Percentiles rank a stretch among this genome's conserved stretches.
These are phyloP conservation scores for Tetragnatha montana DNA, from an alignment of 2,888 invertebrate genomes.

Conservation along the genomic window DNA sequence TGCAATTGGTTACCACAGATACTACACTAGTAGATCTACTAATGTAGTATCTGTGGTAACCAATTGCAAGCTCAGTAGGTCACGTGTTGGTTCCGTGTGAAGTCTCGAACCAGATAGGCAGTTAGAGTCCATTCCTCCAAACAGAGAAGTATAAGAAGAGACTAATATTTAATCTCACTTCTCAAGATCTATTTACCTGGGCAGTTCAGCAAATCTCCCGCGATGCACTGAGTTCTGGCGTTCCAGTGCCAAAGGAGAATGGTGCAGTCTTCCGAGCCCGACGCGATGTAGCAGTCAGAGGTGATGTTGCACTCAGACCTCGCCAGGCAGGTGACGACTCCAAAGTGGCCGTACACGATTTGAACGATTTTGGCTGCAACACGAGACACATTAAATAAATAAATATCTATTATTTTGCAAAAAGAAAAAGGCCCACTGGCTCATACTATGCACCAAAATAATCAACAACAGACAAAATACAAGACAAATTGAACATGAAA, in stretches of 20 bases:
- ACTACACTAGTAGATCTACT: no score
- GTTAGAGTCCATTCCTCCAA: no score
- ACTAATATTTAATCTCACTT: no score
- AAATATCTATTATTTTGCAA: not conserved
- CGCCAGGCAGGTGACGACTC: constrained; percentile 97
- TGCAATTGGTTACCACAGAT: no score
- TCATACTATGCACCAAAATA: not conserved
- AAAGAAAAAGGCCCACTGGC: not conserved
- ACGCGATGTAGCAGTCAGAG: constrained; percentile 99
- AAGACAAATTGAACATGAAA: no score
- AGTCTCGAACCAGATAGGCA: no score
- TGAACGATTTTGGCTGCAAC: constrained; percentile 94
- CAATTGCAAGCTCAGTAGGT: no score
- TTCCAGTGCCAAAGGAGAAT: constrained; percentile 99
- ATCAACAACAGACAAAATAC: not conserved
- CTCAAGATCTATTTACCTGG: constrained; percentile 67
- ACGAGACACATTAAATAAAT: not conserved
- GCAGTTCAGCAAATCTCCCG: constrained; percentile 85
- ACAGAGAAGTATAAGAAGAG: no score
- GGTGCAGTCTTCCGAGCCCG: constrained; percentile 98
- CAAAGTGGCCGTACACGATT: constrained; percentile 99
- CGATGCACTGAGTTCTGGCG: constrained; percentile 95
- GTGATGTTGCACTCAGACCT: constrained; percentile 98
- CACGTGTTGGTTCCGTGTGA: no score
- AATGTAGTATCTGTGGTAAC: no score